Evolutionary conservation across 2,888 invertebrate species (phyloP).

Genomic region (Brenthis ino): DNA sequence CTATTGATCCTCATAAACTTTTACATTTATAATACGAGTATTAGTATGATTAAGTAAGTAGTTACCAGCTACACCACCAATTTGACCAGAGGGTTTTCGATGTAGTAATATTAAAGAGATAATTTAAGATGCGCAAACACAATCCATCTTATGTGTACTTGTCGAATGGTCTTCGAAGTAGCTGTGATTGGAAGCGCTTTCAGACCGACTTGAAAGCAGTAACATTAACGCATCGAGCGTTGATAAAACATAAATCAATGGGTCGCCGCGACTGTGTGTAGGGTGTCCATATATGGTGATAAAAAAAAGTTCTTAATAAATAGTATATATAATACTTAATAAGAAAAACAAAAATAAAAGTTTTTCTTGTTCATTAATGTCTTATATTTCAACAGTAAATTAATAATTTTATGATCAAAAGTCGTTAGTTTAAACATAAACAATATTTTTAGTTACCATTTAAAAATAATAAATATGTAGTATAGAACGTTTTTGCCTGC

Average conservation of each 20-base stretch:
- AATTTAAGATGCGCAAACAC: slow-evolving; percentile 38
- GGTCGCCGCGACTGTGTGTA: slow-evolving; percentile 41
- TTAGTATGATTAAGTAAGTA: too few relatives aligned
- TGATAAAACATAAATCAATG: slow-evolving; percentile 58
- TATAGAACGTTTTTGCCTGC: too few relatives aligned
- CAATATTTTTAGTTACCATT: too few relatives aligned
- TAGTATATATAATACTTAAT: too few relatives aligned
- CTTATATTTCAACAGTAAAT: too few relatives aligned
- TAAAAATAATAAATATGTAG: too few relatives aligned
- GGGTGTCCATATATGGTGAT: slow-evolving; percentile 41
- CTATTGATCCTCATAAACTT: not conserved
- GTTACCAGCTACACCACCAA: too few relatives aligned
- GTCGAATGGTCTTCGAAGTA: slow-evolving; percentile 28
- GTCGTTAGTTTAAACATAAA: too few relatives aligned
- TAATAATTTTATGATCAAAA: too few relatives aligned
- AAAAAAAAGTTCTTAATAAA: too few relatives aligned
- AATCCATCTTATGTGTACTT: slow-evolving; percentile 41
- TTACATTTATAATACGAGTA: not conserved
- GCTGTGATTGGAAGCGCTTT: slow-evolving; percentile 38
- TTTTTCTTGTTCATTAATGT: too few relatives aligned
- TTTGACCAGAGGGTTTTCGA: not conserved
- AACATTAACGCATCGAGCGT: slow-evolving; percentile 53
- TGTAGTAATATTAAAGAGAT: slow-evolving; percentile 21
- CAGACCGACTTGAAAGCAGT: slow-evolving; percentile 46
- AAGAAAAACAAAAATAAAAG: too few relatives aligned